Evolutionary conservation across 2,113 vertebrate species (phyloP), one percentile per base, ranked within the genome.

Genomic region (Triplophysa rosa): DNA sequence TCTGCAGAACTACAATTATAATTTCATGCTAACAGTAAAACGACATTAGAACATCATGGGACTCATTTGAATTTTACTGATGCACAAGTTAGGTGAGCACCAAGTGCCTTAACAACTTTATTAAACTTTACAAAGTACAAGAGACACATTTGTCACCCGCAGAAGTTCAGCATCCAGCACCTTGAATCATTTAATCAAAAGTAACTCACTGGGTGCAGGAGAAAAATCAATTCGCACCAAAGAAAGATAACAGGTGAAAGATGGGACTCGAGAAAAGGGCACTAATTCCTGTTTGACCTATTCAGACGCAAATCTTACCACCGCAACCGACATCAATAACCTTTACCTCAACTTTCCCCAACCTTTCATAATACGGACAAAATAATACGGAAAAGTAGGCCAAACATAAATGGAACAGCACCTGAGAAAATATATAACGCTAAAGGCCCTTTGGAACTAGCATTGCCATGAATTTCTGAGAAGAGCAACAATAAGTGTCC

Each of bases 341-440:
- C 86, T 90, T 91, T 90, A 52, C 1, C 65, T 86, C 63, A 85
- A 86, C 84, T 84, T 62, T 21, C 10, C 23, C 59, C 86, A 86
- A 88, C 86, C 84, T 91, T 86, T 64, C 17, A 42, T 67, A 64
- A 67, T 67, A 62, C 26, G 54, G 78, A 49, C 69, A 64, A 24
- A 69, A 72, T 67, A 68, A 52, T 78, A 78, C 23, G 66, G 74
- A 85, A 78, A 58, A 69, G 29, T 42, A 5, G 70, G 42, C 65
- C 66, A 83, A 67, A 29, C 23, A 42, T n/a, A 83, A 76, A 24
- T 79, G 52, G 47, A 76, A 24, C 69, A 69, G 64, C 8, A 63
- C 13, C 4, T 45, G 9, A 45, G 42, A 12, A 45, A 12, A 45
- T 37, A 14, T 64, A 70, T 24, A n/a, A 26, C 23, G 65, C 26